Conservation (phyloP, 2,888 invertebrate species). For the Hoplodrina ambigua region DNA sequence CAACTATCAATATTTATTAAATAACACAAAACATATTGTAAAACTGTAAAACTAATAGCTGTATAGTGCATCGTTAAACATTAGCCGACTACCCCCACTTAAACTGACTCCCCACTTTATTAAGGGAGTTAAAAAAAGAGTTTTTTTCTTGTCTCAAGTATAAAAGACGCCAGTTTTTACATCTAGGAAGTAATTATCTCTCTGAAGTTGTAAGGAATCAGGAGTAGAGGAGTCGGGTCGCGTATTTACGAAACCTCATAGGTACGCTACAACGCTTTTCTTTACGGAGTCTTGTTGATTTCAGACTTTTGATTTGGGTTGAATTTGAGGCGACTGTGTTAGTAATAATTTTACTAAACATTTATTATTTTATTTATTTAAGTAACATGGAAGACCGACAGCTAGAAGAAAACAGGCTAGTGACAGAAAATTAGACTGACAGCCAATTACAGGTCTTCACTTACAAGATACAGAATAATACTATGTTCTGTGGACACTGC, state of each 20-base stretch:
- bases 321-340: too few species aligned
- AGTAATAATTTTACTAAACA: too few species aligned
- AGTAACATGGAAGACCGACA: too few species aligned
- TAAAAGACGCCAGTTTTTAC: conserved; percentile 77
- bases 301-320: too few species aligned
- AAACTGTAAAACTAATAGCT: conserved; percentile 27
- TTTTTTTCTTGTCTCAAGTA: conserved; percentile 68
- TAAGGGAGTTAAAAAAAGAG: conserved; percentile 67
- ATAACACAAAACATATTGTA: background rate
- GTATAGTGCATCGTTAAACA: conserved; percentile 57
- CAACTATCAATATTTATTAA: too few species aligned
- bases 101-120: conserved; percentile 56
- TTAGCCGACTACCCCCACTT: conserved; percentile 56
- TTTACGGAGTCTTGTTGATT: background rate
- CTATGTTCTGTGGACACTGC: too few species aligned
- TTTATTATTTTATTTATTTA: too few species aligned
- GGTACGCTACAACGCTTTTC: background rate
- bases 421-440: too few species aligned
- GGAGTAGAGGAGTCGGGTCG: conserved; percentile 68
- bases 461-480: too few species aligned
- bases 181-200: conserved; percentile 84
- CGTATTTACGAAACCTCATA: conserved; percentile 61
- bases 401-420: too few species aligned
- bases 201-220: conserved; percentile 78
- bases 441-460: too few species aligned